Evolutionary conservation across 2,797 vertebrate genomes (phyloP).

Genomic region (Trichosurus vulpecula): DNA sequence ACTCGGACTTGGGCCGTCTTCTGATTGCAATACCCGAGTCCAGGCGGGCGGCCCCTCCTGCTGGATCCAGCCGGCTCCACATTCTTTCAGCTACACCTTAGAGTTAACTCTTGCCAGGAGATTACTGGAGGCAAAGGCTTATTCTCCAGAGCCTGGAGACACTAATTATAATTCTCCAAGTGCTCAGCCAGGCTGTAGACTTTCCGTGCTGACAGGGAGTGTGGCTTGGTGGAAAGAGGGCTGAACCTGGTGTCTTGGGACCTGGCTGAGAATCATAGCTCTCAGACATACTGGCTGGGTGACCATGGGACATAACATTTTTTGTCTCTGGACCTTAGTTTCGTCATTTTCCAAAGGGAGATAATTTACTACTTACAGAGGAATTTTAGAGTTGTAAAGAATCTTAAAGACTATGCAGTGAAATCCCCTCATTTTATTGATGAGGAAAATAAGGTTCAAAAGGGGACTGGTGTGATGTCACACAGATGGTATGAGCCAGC

Average conservation of each 20-base stretch:
- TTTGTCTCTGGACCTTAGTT: neutral
- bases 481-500: neutral
- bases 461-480: neutral
- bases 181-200: neutral
- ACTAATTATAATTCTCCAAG: neutral
- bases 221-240: neutral
- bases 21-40: slow-evolving; percentile 75
- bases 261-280: neutral
- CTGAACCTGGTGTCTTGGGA: neutral
- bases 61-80: slow-evolving; percentile 6
- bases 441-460: neutral
- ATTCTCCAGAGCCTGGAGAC: neutral
- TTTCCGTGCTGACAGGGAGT: neutral
- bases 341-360: neutral
- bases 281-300: neutral
- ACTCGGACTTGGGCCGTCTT: slow-evolving; percentile 71
- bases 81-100: slow-evolving; percentile 74
- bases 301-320: neutral
- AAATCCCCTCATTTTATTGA: neutral
- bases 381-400: neutral
- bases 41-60: slow-evolving; percentile 7
- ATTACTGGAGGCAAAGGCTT: slow-evolving; percentile 16
- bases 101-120: slow-evolving; percentile 67
- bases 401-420: neutral
- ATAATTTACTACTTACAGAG: neutral